Conservation (phyloP, 2,113 vertebrate species). For the Chrysemys picta region DNA sequence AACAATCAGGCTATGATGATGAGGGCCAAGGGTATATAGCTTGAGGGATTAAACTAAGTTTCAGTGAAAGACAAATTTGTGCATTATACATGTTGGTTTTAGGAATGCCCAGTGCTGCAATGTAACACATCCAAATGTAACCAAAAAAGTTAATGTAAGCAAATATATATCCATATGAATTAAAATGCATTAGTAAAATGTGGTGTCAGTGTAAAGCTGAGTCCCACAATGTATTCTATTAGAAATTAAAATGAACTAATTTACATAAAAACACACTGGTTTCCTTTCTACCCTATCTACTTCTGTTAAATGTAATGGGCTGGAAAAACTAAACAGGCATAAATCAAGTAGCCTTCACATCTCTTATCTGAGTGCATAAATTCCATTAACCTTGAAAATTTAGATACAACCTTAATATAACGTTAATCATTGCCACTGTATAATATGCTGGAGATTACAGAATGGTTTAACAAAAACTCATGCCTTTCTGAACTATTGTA, state of each 20-base stretch:
- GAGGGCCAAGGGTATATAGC: not conserved
- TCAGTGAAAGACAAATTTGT: constrained; percentile 42
- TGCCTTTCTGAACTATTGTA: constrained; percentile 7
- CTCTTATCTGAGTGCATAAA: not conserved
- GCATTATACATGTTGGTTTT: not conserved
- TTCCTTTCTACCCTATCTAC: constrained; percentile 25
- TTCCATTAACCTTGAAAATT: constrained; percentile 46
- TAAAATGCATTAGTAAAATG: constrained; percentile 56
- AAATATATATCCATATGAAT: constrained; percentile 35
- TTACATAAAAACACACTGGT: constrained; percentile 61
- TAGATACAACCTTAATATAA: constrained; percentile 42
- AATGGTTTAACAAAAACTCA: not conserved
- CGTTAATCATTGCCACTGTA: constrained; percentile 5
- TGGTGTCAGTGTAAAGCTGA: not conserved
- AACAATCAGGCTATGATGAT: not conserved
- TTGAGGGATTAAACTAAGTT: constrained; percentile 4
- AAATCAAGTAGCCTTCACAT: constrained; percentile 1
- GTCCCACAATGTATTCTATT: constrained; percentile 48
- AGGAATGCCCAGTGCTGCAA: not conserved
- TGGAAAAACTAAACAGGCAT: constrained; percentile 27
- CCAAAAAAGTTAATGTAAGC: constrained; percentile 47
- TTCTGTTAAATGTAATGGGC: constrained; percentile 40
- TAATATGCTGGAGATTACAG: not conserved
- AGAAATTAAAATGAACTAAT: constrained; percentile 66
- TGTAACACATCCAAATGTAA: constrained; percentile 16